Evolutionary conservation across 2,888 invertebrate species (phyloP), one percentile per base, ranked within the genome.

Genomic region (Melipona bicolor): DNA sequence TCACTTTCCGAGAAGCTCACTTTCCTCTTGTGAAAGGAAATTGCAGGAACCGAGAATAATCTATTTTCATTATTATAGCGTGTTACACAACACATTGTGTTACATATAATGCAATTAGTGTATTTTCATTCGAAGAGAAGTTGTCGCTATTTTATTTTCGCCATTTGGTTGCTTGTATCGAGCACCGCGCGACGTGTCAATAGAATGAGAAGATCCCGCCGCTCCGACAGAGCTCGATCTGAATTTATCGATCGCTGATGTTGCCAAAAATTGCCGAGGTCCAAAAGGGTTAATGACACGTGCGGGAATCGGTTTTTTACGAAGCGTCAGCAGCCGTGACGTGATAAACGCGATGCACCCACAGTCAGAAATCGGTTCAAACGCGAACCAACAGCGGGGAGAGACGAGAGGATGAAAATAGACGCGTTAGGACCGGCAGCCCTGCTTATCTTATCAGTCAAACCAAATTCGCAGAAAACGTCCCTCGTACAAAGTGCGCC

Each of bases 361-460:
- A 21, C 21, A 54, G 5, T n/a, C 11, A 19, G 36, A 62, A 52
- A 77, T 61, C n/a, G n/a, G 52, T 52, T 56, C 32, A 17, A 27
- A 49, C 49, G 56, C 11, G 24, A 32, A 50, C n/a, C 9, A 21
- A 52, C 13, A 43, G 43, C 36, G 36, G 36, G 9, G 68, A 19
- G 49, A 19, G n/a, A 5, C 27, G 24, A 17, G 5, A 17, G 52
- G 69, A 77, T 70, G 77, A 27, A 77, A 62, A 77, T 70, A 70
- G 70, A 62, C 61, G 52, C 13, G 32, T n/a, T 61, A 36, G 24
- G 27, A 50, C 68, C 61, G 59, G 32, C 43, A 52, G 5, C 21
- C 24, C 43, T 9, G 70, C 24, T 77, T 77, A 77, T 70, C 77
- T 77, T 77, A 77, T 70, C 70, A 21, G 36, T 24, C 52, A 54